Evolutionary conservation across 1,140 invertebrate species (phyloP), one percentile per base, ranked within the genome.

Genomic region (Diplogasteroides magnus): DNA sequence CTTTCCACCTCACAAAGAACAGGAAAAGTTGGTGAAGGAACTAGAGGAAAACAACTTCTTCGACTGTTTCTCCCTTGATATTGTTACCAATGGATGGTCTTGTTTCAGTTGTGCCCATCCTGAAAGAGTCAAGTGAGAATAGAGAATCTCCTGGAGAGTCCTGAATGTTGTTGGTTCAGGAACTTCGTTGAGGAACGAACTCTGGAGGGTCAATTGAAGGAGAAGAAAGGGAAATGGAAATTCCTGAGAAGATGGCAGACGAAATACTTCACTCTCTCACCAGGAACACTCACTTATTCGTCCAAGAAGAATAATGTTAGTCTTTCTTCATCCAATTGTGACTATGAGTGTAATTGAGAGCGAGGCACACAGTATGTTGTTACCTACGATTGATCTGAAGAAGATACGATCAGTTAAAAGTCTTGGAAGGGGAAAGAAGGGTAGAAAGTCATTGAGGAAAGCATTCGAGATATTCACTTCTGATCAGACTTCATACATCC

Each of bases 401-500:
- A 91, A 93, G 84, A 94, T 96, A 67, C 88, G 91, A 32, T 93
- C 90, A 73, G 92, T 96, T 0, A 91, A 93, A 83, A 92, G 94
- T 11, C 82, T 87, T 3, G 80, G 74, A 26, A 86, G 90, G 67
- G 89, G 90, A 25, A 90, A 89, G 60, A 87, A 91, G 64, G 92
- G 92, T 80, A 78, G 83, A 19, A 81, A 85, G 60, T 81, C 84
- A 74, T 93, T 95, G 79, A 92, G 93, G 13, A 93, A 92, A 84
- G 92, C 92, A 1, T 95, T 96, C 86, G 93, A 96, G 86, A 94
- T 96, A 72, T 95, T 95, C 84, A 94, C 93, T 0, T 90, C 90
- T 61, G 84, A 86, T 66, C 91, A 94, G 82, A 90, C 92, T 81
- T 91, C 90, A 11, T 88, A 92, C 76, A 91, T 94, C 77, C 87